phyloP scores from a whole-genome alignment of 1,140 invertebrate species.

The Pogonomyrmex californicus region DNA sequence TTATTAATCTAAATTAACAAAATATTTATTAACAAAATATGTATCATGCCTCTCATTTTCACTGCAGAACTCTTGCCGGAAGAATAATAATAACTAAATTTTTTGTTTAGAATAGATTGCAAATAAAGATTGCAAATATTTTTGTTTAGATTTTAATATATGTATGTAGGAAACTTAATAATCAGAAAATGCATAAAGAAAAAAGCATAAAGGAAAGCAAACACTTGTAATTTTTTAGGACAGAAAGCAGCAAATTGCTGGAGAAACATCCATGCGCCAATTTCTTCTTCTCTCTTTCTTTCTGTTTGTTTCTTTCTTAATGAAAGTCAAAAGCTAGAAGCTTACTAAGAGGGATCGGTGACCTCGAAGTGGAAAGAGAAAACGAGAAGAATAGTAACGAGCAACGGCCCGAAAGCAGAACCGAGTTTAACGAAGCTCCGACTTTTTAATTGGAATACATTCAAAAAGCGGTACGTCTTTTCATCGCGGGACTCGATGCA shows the following conservation, averaged over 20 bases:
- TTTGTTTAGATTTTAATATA: constrained; percentile 26
- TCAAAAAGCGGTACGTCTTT: constrained; percentile 86
- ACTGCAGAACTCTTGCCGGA: background rate
- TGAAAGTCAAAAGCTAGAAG: constrained; percentile 74
- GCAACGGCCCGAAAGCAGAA: constrained; percentile 61
- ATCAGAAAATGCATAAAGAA: background rate
- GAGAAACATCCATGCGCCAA: constrained; percentile 72
- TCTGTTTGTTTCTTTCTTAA: constrained; percentile 48
- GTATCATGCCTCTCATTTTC: background rate
- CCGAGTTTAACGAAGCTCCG: constrained; percentile 86
- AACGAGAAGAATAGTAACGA: constrained; percentile 60
- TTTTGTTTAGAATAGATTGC: no score
- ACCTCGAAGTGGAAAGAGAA: background rate
- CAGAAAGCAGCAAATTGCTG: constrained; percentile 80
- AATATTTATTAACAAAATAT: constrained; percentile 15
- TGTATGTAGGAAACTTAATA: background rate
- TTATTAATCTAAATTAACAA: background rate
- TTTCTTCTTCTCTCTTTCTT: background rate
- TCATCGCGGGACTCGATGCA: constrained; percentile 84
- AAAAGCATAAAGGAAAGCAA: background rate
- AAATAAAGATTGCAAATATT: no score
- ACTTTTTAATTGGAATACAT: constrained; percentile 87
- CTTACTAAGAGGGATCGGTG: constrained; percentile 69
- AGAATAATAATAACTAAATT: constrained; percentile 6
- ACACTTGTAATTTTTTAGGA: constrained; percentile 78